These are phyloP conservation scores for Butastur rufipennis DNA, from an alignment of 2,113 vertebrate species.

Conservation along the genomic window DNA sequence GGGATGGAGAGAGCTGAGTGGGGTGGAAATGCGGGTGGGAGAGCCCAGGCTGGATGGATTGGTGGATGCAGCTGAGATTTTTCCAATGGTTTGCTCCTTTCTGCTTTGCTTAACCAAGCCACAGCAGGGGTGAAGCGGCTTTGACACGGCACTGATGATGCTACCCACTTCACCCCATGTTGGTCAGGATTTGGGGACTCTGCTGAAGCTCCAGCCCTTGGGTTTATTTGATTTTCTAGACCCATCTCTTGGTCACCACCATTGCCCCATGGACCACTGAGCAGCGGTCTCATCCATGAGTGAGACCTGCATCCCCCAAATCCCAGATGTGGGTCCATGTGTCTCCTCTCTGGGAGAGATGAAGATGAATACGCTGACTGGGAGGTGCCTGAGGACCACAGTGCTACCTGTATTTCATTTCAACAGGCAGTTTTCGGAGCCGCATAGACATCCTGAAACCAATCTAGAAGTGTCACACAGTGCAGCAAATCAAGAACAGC, in stretches of 20 bases:
- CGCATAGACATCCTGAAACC: background rate
- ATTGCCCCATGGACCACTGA: background rate
- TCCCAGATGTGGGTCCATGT: background rate
- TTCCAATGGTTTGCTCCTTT: background rate
- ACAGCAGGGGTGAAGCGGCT: background rate
- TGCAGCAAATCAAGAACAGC: background rate
- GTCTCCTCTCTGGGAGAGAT: background rate
- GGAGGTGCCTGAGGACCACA: background rate
- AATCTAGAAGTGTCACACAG: background rate
- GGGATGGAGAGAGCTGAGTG: background rate
- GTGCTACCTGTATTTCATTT: background rate
- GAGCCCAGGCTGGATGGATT: background rate
- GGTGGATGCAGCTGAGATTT: background rate
- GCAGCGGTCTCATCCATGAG: background rate
- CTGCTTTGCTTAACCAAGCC: background rate
- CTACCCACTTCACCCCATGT: rapidly evolving
- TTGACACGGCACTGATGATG: background rate
- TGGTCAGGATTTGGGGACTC: background rate
- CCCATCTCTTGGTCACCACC: background rate
- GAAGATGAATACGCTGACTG: background rate
- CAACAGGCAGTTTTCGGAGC: background rate
- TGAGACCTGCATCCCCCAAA: background rate
- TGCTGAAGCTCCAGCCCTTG: background rate
- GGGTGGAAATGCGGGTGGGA: rapidly evolving
- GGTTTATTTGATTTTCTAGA: background rate